Conservation (phyloP, 2,113 vertebrate genomes). For the Suricata suricatta region DNA sequence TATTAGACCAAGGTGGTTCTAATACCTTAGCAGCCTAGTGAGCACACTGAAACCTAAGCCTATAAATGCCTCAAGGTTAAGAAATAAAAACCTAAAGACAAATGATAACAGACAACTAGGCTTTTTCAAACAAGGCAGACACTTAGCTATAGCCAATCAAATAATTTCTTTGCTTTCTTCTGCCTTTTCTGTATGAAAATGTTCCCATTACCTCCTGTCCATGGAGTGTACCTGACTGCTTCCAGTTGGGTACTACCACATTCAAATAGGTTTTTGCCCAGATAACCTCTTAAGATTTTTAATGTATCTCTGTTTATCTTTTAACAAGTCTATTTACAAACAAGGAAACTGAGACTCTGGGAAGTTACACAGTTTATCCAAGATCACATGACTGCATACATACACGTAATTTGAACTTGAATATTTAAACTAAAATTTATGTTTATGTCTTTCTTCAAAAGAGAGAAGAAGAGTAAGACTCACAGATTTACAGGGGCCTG, state of each 20-base stretch:
- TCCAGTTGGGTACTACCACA: neutral
- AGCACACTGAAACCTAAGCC: neutral
- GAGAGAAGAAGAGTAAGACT: neutral
- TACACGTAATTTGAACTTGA: neutral
- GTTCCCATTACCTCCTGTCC: neutral
- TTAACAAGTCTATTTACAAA: neutral
- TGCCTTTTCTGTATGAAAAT: neutral
- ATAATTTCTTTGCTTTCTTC: neutral
- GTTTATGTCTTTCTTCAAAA: neutral
- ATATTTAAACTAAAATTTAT: neutral
- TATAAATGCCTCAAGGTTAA: neutral
- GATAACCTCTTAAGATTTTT: neutral
- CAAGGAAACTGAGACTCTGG: neutral
- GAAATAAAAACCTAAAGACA: neutral
- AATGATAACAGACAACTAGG: neutral
- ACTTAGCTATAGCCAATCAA: neutral
- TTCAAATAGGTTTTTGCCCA: neutral
- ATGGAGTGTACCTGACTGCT: neutral
- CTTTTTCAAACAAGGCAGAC: neutral
- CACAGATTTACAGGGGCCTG: neutral
- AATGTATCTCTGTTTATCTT: neutral
- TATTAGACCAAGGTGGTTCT: neutral
- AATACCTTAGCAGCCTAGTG: neutral
- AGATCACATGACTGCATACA: neutral
- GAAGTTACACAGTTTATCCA: neutral